These are phyloP conservation scores for Meteorus sp. DNA, from an alignment of 1,140 invertebrate species.

Conservation along the genomic window DNA sequence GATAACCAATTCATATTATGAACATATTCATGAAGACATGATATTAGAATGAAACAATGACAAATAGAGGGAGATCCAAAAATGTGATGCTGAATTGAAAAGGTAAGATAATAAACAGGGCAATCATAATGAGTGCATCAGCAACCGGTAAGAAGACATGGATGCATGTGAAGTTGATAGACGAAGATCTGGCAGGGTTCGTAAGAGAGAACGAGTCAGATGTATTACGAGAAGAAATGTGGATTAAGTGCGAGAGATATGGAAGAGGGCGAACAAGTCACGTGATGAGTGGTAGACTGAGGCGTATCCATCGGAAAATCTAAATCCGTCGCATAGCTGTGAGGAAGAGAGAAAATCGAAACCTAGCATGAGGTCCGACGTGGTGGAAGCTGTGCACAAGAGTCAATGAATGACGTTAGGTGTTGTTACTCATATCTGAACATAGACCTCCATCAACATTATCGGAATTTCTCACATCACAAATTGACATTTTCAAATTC, in stretches of 20 bases:
- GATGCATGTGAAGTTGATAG: no score
- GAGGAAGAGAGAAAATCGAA: conserved; percentile 27
- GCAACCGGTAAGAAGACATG: no score
- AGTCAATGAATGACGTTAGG: conserved; percentile 51
- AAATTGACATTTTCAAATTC: background rate
- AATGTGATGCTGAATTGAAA: no score
- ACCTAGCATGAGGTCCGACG: conserved; percentile 8
- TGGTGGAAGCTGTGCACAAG: conserved; percentile 34
- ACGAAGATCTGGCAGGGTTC: background rate
- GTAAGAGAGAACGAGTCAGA: background rate
- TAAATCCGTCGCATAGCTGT: conserved; percentile 51
- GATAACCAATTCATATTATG: no score
- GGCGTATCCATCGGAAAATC: conserved; percentile 49
- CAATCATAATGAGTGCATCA: no score
- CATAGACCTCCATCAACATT: background rate
- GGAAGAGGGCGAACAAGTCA: conserved; percentile 16
- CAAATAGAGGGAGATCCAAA: no score
- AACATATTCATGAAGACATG: no score
- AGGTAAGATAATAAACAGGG: no score
- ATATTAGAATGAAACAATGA: no score
- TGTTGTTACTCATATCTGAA: conserved; percentile 38
- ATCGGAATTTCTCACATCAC: background rate
- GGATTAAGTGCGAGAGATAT: conserved; percentile 15
- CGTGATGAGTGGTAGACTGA: conserved; percentile 33
- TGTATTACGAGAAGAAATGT: conserved; percentile 14